phyloP scores from a whole-genome alignment of 1,140 invertebrate genomes.

The Drosophila chauvacae region DNA sequence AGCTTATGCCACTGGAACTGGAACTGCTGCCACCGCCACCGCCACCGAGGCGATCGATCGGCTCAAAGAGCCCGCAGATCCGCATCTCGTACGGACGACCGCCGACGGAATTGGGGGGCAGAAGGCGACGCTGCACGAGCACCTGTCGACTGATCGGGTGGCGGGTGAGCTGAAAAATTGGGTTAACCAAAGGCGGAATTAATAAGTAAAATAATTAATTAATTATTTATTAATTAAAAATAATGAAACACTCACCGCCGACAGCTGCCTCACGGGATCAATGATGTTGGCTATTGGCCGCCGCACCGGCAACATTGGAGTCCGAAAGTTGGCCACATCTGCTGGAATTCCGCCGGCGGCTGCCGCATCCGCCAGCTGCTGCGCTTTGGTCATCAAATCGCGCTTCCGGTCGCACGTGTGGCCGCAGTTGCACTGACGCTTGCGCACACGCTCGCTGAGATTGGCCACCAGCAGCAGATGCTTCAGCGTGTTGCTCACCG shows the following conservation, averaged over 20 bases:
- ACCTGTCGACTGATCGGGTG: slow-evolving; percentile 74
- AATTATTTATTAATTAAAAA: no score
- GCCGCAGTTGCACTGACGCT: slow-evolving; percentile 75
- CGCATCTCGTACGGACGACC: slow-evolving; percentile 62
- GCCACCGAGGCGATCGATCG: slow-evolving; percentile 50
- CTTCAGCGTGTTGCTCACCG: slow-evolving; percentile 79
- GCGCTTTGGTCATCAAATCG: slow-evolving; percentile 63
- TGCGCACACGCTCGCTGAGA: slow-evolving; percentile 79
- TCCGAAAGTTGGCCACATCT: slow-evolving; percentile 61
- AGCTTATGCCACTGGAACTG: not conserved
- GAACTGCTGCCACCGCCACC: slow-evolving; percentile 3
- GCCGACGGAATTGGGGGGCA: slow-evolving; percentile 48
- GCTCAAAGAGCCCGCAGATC: slow-evolving; percentile 65
- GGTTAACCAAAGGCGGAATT: not conserved
- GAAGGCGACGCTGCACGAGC: slow-evolving; percentile 72
- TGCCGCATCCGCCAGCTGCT: slow-evolving; percentile 47
- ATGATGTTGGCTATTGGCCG: slow-evolving; percentile 66
- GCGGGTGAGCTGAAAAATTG: slow-evolving; percentile 52
- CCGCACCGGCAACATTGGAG: slow-evolving; percentile 73
- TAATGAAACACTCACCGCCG: slow-evolving; percentile 57
- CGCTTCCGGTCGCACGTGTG: slow-evolving; percentile 80
- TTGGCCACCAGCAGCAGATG: slow-evolving; percentile 81
- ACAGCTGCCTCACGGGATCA: slow-evolving; percentile 68
- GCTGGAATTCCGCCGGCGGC: slow-evolving; percentile 5
- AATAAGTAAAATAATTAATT: not conserved